A percentile compares a stretch with the other conserved stretches of the same genome.
phyloP scores from a whole-genome alignment of 2,797 vertebrate genomes.

The Bradypodion ventrale region DNA sequence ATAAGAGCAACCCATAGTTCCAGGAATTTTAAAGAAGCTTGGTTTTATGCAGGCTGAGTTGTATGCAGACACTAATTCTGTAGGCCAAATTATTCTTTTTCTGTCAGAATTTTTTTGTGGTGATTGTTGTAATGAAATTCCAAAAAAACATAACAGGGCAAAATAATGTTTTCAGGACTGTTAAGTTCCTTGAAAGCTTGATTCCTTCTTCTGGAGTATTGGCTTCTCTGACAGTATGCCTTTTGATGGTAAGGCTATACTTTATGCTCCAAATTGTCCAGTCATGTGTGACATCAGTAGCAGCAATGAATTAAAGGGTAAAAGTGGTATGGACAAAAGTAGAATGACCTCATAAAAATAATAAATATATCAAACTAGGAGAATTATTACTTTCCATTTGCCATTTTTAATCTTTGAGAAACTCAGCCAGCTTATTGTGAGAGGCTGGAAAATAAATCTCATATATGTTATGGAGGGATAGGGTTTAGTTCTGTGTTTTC shows the following conservation, averaged over 20 bases:
- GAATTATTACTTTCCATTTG: neutral
- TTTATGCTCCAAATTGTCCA: neutral
- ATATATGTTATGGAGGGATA: too few species aligned
- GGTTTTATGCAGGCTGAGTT: neutral
- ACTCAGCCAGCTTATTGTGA: neutral
- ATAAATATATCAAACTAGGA: neutral
- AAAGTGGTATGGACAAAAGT: neutral
- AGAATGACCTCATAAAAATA: neutral
- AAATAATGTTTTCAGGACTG: neutral
- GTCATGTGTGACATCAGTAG: neutral
- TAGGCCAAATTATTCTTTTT: neutral
- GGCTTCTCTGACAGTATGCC: neutral
- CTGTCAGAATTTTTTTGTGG: neutral
- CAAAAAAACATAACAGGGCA: neutral
- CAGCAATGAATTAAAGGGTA: too few species aligned
- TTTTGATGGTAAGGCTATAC: neutral
- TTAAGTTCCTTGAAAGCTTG: neutral
- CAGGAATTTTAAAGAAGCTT: neutral
- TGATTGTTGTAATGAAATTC: neutral
- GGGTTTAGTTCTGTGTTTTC: too few species aligned
- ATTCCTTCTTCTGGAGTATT: too few species aligned
- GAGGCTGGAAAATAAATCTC: too few species aligned
- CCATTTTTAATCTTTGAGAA: neutral
- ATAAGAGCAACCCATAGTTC: rapidly evolving
- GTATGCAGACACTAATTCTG: neutral